A percentile compares a stretch with the other conserved stretches of the same genome.
Evolutionary conservation across 2,888 invertebrate species (phyloP).

Genomic region (Ceraclea dissimilis): DNA sequence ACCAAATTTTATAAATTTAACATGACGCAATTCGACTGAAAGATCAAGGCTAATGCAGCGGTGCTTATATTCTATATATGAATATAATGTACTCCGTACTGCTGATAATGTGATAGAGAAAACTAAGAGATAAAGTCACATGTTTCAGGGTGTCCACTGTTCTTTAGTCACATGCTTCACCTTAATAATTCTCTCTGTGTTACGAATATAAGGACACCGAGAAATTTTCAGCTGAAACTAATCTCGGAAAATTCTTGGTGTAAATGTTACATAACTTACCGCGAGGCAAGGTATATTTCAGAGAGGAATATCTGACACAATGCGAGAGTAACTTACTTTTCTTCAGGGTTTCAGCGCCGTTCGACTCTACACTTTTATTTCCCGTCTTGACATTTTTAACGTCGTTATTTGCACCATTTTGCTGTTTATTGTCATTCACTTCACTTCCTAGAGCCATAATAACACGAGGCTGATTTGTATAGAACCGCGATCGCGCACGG

Average conservation of each 20-base stretch:
- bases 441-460: conserved; percentile 53
- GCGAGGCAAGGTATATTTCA: conserved; percentile 7
- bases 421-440: conserved; percentile 48
- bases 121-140: conserved; percentile 15
- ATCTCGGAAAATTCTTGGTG: not conserved
- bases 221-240: not conserved
- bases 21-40: not conserved
- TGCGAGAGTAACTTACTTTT: conserved; percentile 40
- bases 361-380: conserved; percentile 41
- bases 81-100: not conserved
- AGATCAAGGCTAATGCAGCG: not conserved
- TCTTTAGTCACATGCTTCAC: conserved; percentile 20
- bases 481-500: conserved; percentile 45
- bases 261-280: conserved; percentile 22
- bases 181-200: not conserved
- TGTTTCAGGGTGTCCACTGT: conserved; percentile 7
- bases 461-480: conserved; percentile 46
- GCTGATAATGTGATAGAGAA: no score
- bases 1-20: not conserved
- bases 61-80: not conserved
- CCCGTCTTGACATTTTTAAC: conserved; percentile 46
- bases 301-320: conserved; percentile 29
- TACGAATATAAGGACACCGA: not conserved
- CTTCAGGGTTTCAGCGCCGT: conserved; percentile 39
- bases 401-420: conserved; percentile 43